phyloP scores from a whole-genome alignment of 2,113 vertebrate species.

The Rattus rattus region DNA sequence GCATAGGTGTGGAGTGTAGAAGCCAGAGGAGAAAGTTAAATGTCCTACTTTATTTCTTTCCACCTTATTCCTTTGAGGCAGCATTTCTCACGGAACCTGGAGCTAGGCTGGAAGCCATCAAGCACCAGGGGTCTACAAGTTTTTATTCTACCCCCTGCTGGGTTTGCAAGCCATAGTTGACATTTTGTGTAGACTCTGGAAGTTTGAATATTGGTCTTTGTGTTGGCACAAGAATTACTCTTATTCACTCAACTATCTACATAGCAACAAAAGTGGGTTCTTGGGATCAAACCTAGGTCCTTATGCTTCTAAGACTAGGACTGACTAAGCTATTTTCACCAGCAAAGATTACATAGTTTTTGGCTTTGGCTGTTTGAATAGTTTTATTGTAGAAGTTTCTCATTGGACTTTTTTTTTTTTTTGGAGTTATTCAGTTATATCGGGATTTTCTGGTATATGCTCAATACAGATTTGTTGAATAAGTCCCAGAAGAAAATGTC shows the following conservation, averaged over 20 bases:
- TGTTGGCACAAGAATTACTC: not conserved
- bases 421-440: not conserved
- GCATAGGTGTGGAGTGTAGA: not conserved
- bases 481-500: not conserved
- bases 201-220: not conserved
- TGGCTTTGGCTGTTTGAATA: not conserved
- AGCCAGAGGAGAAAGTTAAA: not conserved
- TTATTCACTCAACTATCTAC: not conserved
- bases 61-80: not conserved
- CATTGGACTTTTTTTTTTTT: not conserved
- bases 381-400: not conserved
- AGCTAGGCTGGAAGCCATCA: not conserved
- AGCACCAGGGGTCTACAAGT: not conserved
- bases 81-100: not conserved
- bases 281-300: not conserved
- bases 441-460: no score
- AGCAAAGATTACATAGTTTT: not conserved
- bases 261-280: not conserved
- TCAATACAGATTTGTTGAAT: not conserved
- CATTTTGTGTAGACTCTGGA: not conserved
- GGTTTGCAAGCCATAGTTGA: not conserved
- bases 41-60: not conserved
- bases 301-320: not conserved
- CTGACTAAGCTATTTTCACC: not conserved
- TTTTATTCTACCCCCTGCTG: not conserved